Evolutionary conservation across 2,797 vertebrate genomes (phyloP), one percentile per base, ranked within the genome.

Genomic region (Xiphophorus birchmanni): DNA sequence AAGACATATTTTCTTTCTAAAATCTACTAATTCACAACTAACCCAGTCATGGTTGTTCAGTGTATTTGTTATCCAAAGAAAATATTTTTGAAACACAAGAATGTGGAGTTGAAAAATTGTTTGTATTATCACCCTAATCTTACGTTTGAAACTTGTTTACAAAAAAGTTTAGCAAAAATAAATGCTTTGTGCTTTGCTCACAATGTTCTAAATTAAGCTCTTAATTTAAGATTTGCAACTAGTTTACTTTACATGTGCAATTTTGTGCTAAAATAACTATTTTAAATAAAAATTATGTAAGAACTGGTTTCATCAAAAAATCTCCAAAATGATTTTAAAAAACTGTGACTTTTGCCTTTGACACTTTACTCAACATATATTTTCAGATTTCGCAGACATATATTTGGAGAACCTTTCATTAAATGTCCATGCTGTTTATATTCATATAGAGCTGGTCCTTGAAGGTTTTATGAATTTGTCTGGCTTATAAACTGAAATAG

Each of bases 401-500:
- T 60, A 56, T 37, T 69, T 10, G 11, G 35, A 45, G 42, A 58
- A 79, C 44, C 67, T 15, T 76, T 78, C 21, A 87, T 86, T 84
- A 56, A 76, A 75, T 77, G 18, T 6, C 56, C 13, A 8, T 77
- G 18, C 74, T 83, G 75, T 86, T 86, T 84, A 82, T 80, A 75
- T 32, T 80, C 32, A 7, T 37, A 73, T 47, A 75, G 52, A 81
- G 77, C 73, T 82, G 78, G 72, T 40, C 71, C 76, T 89, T 90
- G 83, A 45, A 47, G 65, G 67, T 82, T 78, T 87, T 81, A 89
- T 32, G 73, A 75, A 78, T 78, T 76, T 88, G 79, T 40, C 81
- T 79, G 37, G 83, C 74, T 83, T 86, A 77, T 88, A 86, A 89
- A 91, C 91, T 91, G 89, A 88, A 91, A 88, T 82, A 78, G 79